phyloP scores from a whole-genome alignment of 2,797 vertebrate genomes.

The Ceryle rudis region DNA sequence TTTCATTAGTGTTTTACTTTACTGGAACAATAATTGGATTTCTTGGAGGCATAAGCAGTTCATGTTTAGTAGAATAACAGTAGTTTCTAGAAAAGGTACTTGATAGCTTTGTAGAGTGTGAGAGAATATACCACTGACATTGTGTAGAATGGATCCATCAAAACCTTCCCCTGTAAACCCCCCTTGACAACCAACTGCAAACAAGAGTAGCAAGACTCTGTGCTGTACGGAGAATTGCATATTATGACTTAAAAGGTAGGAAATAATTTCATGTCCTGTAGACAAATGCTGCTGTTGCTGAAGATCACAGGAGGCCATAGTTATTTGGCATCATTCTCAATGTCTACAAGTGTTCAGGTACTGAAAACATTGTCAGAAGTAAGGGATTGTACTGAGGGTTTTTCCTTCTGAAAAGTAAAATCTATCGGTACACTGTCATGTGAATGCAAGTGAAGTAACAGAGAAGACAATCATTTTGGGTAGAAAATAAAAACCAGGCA shows the following conservation, averaged over 20 bases:
- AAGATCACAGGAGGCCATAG: background rate
- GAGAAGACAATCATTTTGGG: background rate
- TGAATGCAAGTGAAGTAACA: background rate
- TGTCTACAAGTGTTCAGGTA: background rate
- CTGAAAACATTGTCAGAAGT: background rate
- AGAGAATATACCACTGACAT: background rate
- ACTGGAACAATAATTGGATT: background rate
- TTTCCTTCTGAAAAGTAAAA: background rate
- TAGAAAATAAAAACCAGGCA: background rate
- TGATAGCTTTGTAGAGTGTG: background rate
- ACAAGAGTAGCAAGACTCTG: background rate
- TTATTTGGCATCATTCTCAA: background rate
- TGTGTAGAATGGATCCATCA: background rate
- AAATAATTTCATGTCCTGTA: background rate
- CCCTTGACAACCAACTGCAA: background rate
- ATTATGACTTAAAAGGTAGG: background rate
- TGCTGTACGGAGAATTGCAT: background rate
- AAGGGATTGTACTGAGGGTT: background rate
- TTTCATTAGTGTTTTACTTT: background rate
- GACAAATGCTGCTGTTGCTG: background rate
- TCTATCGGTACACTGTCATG: background rate
- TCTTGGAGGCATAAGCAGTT: background rate
- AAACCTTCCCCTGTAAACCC: background rate
- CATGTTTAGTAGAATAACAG: background rate
- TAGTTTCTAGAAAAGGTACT: background rate